Percentiles rank a stretch among this genome's conserved stretches.
Conservation (phyloP, 1,140 invertebrate genomes). For the Aporrectodea caliginosa region DNA sequence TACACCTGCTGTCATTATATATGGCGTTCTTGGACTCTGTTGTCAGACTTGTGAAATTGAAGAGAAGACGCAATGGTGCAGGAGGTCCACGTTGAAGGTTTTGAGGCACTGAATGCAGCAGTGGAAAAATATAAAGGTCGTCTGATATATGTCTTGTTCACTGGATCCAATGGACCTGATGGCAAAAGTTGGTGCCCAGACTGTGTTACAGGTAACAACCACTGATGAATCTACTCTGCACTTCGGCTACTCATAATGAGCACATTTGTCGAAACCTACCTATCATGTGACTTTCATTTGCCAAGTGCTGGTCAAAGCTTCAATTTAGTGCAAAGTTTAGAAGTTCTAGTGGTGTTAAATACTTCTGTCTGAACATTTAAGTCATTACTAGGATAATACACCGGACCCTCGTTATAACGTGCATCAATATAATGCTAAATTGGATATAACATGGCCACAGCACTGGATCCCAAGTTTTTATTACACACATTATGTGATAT, state of each 20-base stretch:
- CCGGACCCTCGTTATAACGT: too few relatives aligned
- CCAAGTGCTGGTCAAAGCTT: not conserved
- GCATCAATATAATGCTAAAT: too few relatives aligned
- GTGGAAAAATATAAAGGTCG: not conserved
- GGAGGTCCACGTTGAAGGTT: not conserved
- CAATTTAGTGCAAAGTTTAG: not conserved
- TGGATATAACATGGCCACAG: too few relatives aligned
- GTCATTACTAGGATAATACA: too few relatives aligned
- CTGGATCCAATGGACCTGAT: not conserved
- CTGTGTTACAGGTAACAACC: not conserved
- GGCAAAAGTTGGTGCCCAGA: not conserved
- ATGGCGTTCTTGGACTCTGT: too few relatives aligned
- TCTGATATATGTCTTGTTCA: not conserved
- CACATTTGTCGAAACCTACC: not conserved
- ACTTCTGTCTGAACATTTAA: not conserved
- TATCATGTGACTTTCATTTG: not conserved
- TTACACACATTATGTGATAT: too few relatives aligned
- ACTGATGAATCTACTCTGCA: too few relatives aligned
- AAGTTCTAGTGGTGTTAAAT: not conserved
- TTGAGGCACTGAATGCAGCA: not conserved
- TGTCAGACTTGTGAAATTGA: too few relatives aligned
- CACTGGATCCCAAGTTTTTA: too few relatives aligned
- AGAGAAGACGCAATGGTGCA: too few relatives aligned
- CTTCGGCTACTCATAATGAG: not conserved
- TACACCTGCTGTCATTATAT: too few relatives aligned